Evolutionary conservation across 2,113 vertebrate genomes (phyloP).

Genomic region (Plecturocebus donacophilus): DNA sequence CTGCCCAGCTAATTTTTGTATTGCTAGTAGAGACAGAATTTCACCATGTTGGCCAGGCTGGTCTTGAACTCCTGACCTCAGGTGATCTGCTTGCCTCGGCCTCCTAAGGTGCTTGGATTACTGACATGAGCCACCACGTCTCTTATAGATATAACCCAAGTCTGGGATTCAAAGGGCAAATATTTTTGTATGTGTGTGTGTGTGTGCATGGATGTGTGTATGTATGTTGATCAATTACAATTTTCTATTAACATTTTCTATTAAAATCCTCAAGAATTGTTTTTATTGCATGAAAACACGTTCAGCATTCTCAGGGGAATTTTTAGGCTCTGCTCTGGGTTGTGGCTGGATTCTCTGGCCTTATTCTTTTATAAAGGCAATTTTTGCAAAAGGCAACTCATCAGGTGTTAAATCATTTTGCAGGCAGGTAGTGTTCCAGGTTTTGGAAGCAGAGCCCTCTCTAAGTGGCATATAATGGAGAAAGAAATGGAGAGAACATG

Average conservation of each 20-base stretch:
- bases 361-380: neutral
- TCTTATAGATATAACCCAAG: neutral
- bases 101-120: too few relatives aligned
- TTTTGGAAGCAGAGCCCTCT: neutral
- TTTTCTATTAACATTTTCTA: neutral
- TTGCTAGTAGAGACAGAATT: too few relatives aligned
- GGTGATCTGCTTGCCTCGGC: too few relatives aligned
- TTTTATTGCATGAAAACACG: neutral
- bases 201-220: neutral
- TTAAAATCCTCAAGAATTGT: neutral
- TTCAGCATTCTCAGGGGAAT: neutral
- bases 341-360: neutral
- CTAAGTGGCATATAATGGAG: neutral
- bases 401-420: neutral
- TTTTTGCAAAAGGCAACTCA: conserved; percentile 24
- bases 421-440: neutral
- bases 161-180: neutral
- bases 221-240: neutral
- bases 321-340: conserved; percentile 7
- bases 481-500: neutral
- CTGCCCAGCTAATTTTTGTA: too few relatives aligned
- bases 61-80: too few relatives aligned
- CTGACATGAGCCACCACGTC: too few relatives aligned
- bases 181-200: neutral
- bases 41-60: too few relatives aligned